phyloP scores from a whole-genome alignment of 1,140 invertebrate species.

The Drosophila triauraria region DNA sequence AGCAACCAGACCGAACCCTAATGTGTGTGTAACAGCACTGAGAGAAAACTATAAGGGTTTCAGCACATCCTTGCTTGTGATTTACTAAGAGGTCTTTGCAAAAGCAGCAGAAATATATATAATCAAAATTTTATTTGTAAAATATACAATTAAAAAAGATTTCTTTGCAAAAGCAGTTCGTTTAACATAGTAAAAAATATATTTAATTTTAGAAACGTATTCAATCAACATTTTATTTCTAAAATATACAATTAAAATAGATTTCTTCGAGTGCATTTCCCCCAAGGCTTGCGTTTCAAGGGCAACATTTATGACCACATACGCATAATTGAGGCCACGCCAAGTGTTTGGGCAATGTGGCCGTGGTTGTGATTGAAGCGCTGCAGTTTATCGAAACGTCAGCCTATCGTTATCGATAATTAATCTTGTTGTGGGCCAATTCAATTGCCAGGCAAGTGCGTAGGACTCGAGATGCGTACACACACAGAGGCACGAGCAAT shows the following conservation, averaged over 20 bases:
- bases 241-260: too few species aligned
- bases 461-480: slow-evolving; percentile 14
- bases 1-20: neutral
- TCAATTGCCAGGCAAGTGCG: slow-evolving; percentile 16
- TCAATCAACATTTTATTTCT: too few species aligned
- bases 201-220: too few species aligned
- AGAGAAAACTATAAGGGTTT: neutral
- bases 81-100: neutral
- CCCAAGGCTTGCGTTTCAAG: neutral
- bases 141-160: too few species aligned
- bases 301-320: slow-evolving; percentile 7
- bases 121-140: too few species aligned
- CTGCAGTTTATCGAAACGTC: slow-evolving; percentile 5
- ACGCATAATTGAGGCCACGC: slow-evolving; percentile 22
- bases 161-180: neutral
- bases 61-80: too few species aligned
- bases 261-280: neutral
- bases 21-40: slow-evolving; percentile 4
- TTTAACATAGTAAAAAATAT: neutral
- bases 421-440: slow-evolving; percentile 2
- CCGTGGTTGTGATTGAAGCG: slow-evolving; percentile 5
- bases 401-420: slow-evolving; percentile 31
- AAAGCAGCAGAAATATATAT: neutral
- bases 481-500: slow-evolving; percentile 35
- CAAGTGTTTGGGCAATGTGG: neutral